Evolutionary conservation across 2,888 invertebrate species (phyloP).

Genomic region (Sarcophaga caerulescens): DNA sequence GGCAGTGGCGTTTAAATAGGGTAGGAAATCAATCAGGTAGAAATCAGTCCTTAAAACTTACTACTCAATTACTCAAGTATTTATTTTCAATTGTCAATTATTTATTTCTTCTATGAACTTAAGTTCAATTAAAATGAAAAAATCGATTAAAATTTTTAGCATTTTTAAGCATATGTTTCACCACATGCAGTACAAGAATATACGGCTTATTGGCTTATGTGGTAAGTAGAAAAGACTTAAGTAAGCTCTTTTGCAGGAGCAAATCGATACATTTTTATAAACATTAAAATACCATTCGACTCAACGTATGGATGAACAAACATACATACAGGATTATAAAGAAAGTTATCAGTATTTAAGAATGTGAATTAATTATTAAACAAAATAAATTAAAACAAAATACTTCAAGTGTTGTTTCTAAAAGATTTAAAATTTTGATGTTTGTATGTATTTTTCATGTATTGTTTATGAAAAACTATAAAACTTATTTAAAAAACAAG

Average conservation of each 20-base stretch:
- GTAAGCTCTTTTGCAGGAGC: background rate
- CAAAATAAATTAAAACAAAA: too few species aligned
- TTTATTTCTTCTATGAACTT: background rate
- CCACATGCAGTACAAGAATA: background rate
- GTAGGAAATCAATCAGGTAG: too few species aligned
- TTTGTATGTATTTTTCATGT: constrained; percentile 4
- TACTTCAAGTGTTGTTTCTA: too few species aligned
- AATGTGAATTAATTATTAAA: too few species aligned
- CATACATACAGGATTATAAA: too few species aligned
- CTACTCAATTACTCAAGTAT: too few species aligned
- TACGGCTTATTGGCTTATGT: background rate
- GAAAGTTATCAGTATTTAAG: too few species aligned
- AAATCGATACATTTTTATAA: background rate
- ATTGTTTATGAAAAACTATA: background rate
- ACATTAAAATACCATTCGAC: background rate
- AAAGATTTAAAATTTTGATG: too few species aligned
- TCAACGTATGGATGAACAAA: too few species aligned
- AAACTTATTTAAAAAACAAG: background rate
- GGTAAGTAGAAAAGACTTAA: background rate
- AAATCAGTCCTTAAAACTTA: too few species aligned
- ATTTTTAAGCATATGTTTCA: background rate
- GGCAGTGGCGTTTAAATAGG: too few species aligned
- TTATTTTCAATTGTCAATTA: background rate
- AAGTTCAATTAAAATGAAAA: background rate
- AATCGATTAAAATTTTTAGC: background rate